Evolutionary conservation across 2,797 vertebrate species (phyloP).

Genomic region (Hemibagrus guttatus): DNA sequence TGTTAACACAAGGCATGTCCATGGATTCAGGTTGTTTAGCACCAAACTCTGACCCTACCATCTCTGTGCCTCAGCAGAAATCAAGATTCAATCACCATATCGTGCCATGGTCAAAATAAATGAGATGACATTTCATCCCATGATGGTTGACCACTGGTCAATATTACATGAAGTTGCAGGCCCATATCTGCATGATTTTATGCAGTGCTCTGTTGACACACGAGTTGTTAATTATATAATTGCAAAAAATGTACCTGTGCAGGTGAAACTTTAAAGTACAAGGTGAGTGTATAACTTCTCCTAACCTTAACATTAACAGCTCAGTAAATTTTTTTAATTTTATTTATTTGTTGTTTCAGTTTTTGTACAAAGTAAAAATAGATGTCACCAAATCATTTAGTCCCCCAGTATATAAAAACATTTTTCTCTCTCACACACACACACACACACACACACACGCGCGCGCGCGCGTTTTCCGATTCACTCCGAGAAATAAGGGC

Average conservation of each 20-base stretch:
- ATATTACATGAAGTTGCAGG: neutral
- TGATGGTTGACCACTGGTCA: neutral
- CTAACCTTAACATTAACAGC: neutral
- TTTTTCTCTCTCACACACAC: neutral
- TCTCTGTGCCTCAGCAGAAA: neutral
- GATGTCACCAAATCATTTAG: neutral
- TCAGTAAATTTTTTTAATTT: neutral
- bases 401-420: neutral
- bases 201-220: neutral
- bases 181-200: neutral
- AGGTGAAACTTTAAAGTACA: neutral
- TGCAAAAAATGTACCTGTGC: neutral
- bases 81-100: neutral
- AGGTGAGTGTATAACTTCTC: neutral
- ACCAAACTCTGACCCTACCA: neutral
- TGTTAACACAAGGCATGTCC: neutral
- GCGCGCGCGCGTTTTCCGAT: neutral
- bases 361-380: neutral
- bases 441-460: neutral
- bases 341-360: no score
- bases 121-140: neutral
- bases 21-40: neutral
- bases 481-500: neutral
- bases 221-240: neutral
- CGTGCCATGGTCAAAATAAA: neutral